These are phyloP conservation scores for Idaea dimidiata DNA, from an alignment of 2,888 invertebrate genomes.

Conservation along the genomic window DNA sequence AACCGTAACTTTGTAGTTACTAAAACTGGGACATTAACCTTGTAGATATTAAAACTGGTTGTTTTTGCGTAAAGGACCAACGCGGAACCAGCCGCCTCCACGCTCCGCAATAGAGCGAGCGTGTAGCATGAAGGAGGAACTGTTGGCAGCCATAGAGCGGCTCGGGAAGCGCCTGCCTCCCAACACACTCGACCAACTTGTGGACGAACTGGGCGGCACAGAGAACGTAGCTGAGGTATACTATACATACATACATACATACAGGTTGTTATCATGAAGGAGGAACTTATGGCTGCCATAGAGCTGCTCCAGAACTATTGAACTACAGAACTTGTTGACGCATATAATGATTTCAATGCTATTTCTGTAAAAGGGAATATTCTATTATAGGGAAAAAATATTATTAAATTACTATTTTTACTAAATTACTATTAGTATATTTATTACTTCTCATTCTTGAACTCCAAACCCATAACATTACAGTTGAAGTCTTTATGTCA, in stretches of 20 bases:
- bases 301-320: no score
- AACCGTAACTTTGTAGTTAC: no score
- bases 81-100: conserved; percentile 82
- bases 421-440: no score
- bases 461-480: no score
- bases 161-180: conserved; percentile 94
- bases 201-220: conserved; percentile 98
- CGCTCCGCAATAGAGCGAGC: conserved; percentile 93
- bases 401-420: no score
- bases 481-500: no score
- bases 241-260: background rate
- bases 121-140: conserved; percentile 95
- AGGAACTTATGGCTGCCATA: background rate
- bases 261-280: background rate
- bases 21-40: no score
- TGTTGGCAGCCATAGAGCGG: conserved; percentile 89
- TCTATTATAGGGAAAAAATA: no score
- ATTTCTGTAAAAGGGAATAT: no score
- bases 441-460: no score
- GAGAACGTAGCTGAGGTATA: conserved; percentile 96
- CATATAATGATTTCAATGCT: no score
- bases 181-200: conserved; percentile 98
- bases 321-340: no score
- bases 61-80: conserved; percentile 43
- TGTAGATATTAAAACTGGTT: background rate